A percentile compares a stretch with the other conserved stretches of the same genome.
These are phyloP conservation scores for Eristalinus aeneus DNA, from an alignment of 2,888 invertebrate genomes.

Conservation along the genomic window DNA sequence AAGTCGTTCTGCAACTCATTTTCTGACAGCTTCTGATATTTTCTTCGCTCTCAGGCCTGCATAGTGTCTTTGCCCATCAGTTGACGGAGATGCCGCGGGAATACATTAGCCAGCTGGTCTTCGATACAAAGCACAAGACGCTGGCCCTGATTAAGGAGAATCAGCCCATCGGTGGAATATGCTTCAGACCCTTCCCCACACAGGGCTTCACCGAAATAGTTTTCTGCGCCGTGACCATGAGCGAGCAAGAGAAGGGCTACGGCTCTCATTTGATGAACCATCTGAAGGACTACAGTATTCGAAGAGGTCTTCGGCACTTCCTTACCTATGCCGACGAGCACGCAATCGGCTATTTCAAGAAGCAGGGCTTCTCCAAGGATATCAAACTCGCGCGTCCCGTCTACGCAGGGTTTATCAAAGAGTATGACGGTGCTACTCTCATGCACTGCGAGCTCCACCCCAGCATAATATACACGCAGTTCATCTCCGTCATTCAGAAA, in stretches of 20 bases:
- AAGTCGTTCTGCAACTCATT: not conserved
- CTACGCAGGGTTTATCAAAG: constrained; percentile 96
- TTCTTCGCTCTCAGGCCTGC: constrained; percentile 82
- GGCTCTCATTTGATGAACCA: constrained; percentile 99
- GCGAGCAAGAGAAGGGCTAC: constrained; percentile 97
- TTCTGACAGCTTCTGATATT: not conserved
- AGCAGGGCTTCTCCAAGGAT: constrained; percentile 96
- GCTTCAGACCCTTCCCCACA: constrained; percentile 94
- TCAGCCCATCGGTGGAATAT: constrained; percentile 96
- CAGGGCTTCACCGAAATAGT: constrained; percentile 98
- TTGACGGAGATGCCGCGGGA: constrained; percentile 97
- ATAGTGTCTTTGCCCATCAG: constrained; percentile 96
- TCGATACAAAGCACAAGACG: constrained; percentile 94
- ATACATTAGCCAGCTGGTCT: constrained; percentile 95
- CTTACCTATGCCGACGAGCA: constrained; percentile 97
- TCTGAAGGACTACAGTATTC: constrained; percentile 95
- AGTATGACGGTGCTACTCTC: constrained; percentile 96
- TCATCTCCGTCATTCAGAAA: constrained; percentile 90
- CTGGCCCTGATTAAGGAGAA: constrained; percentile 92
- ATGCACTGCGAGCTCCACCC: constrained; percentile 98
- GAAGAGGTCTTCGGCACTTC: constrained; percentile 93
- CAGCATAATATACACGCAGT: constrained; percentile 93
- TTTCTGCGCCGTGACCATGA: constrained; percentile 96
- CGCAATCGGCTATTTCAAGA: constrained; percentile 95
- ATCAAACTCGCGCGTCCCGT: constrained; percentile 89